Percentiles rank a stretch among this genome's conserved stretches.
phyloP scores from a whole-genome alignment of 2,888 invertebrate species.

The Rhodophaea formosa region DNA sequence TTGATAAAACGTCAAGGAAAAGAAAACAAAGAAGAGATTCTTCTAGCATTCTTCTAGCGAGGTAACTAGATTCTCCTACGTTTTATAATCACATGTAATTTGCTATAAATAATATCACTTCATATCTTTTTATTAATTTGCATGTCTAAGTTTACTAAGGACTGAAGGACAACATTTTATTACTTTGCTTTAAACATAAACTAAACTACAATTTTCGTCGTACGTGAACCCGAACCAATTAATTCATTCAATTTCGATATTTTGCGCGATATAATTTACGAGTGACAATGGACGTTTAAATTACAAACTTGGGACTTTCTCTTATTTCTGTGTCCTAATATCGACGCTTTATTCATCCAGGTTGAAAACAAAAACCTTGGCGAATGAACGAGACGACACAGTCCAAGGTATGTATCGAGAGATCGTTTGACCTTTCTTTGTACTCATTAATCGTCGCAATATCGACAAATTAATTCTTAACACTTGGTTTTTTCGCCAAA shows the following conservation, averaged over 20 bases:
- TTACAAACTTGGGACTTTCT: constrained; percentile 43
- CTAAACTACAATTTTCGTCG: background rate
- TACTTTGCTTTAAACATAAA: too few species aligned
- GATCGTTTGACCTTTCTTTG: constrained; percentile 60
- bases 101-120: too few species aligned
- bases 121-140: too few species aligned
- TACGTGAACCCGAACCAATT: constrained; percentile 19
- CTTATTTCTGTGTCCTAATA: constrained; percentile 36
- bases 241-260: constrained; percentile 36
- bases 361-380: constrained; percentile 24
- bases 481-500: constrained; percentile 20
- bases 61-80: too few species aligned
- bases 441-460: constrained; percentile 54
- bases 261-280: constrained; percentile 40
- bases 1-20: too few species aligned
- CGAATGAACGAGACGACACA: constrained; percentile 29
- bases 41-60: too few species aligned
- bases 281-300: constrained; percentile 52
- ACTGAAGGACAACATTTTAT: too few species aligned
- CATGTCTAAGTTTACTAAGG: too few species aligned
- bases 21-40: too few species aligned
- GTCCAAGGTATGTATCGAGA: constrained; percentile 45
- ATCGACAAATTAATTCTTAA: constrained; percentile 34
- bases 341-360: constrained; percentile 23
- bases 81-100: too few species aligned